Conservation (phyloP, 37 sponge, comb jelly and placozoan species). For the Haliclona indistincta region DNA sequence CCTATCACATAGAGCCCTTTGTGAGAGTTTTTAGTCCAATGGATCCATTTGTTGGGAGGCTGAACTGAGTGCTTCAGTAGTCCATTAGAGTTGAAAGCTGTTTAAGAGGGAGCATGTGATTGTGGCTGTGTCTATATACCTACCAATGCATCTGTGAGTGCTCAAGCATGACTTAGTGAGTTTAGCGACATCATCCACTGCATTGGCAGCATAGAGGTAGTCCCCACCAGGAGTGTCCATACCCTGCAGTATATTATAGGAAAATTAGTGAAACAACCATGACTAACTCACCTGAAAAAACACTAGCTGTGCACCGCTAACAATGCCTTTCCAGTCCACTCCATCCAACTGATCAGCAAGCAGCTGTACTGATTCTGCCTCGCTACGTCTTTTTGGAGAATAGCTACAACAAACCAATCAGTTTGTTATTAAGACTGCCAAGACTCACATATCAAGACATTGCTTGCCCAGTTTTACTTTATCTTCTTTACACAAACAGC, state of each 20-base stretch:
- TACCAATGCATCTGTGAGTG: constrained; percentile 40
- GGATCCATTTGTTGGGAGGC: constrained; percentile 36
- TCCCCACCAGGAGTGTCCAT: constrained; percentile 66
- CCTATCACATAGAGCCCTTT: constrained; percentile 64
- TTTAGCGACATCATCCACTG: constrained; percentile 4
- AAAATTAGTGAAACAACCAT: not conserved
- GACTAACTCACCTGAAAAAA: constrained; percentile 19
- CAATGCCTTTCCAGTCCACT: constrained; percentile 20
- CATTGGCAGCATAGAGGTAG: constrained; percentile 32
- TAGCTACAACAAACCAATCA: constrained; percentile 8
- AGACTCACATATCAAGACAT: constrained; percentile 31
- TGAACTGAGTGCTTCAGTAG: constrained; percentile 42
- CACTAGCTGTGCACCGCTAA: constrained; percentile 25
- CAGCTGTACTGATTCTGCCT: constrained; percentile 12
- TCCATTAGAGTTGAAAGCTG: constrained; percentile 71
- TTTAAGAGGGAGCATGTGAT: not conserved
- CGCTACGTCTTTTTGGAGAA: constrained; percentile 1
- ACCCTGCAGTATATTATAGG: constrained; percentile 27
- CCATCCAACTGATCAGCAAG: constrained; percentile 49
- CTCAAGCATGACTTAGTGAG: constrained; percentile 37
- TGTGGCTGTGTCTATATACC: no score
- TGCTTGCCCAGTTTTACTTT: constrained; percentile 8
- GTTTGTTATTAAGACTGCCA: not conserved
- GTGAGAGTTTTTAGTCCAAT: constrained; percentile 22
- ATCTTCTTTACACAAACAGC: constrained; percentile 23